Evolutionary conservation across 2,113 vertebrate species (phyloP).

Genomic region (Pteruthius melanotis): DNA sequence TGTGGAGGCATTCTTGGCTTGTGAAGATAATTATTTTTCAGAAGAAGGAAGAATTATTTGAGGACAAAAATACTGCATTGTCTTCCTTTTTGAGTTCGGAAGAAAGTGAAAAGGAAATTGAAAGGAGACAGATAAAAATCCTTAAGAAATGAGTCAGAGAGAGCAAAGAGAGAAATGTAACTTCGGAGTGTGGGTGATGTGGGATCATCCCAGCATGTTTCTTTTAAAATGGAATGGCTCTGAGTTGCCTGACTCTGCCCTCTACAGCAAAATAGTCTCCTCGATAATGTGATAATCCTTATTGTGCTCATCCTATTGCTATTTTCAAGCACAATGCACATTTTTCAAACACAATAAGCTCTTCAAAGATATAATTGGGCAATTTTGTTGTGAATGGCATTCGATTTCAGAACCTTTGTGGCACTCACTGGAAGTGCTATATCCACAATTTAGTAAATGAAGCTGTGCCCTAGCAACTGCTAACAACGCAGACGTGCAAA

Average conservation of each 20-base stretch:
- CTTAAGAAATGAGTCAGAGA: neutral
- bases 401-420: neutral
- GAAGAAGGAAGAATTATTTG: neutral
- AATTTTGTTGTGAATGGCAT: neutral
- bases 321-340: neutral
- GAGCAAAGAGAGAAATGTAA: neutral
- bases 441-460: neutral
- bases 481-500: neutral
- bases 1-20: rapidly evolving
- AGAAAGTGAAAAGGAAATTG: neutral
- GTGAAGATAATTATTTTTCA: neutral
- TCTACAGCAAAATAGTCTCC: neutral
- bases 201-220: neutral
- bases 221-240: neutral
- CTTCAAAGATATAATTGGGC: neutral
- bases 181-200: neutral
- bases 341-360: neutral
- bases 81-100: neutral
- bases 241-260: neutral
- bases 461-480: neutral
- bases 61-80: neutral
- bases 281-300: neutral
- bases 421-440: neutral
- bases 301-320: neutral
- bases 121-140: neutral